Evolutionary conservation across 2,888 invertebrate species (phyloP).

Genomic region (Nephrotoma guestfalica): DNA sequence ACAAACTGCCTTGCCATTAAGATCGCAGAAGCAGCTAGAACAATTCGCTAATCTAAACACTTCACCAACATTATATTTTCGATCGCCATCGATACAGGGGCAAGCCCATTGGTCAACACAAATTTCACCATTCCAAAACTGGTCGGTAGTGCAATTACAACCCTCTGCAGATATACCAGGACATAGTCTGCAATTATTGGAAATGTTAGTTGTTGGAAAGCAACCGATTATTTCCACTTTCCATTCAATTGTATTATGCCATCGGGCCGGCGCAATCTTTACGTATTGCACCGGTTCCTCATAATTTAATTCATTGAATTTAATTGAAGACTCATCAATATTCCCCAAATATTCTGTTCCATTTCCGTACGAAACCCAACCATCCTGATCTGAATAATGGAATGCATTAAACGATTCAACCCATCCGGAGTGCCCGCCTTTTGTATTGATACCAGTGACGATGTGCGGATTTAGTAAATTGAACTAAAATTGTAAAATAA

Average conservation of each 20-base stretch:
- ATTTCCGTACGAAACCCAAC: slow-evolving; percentile 35
- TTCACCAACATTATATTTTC: slow-evolving; percentile 54
- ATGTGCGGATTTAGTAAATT: slow-evolving; percentile 62
- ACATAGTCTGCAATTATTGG: slow-evolving; percentile 27
- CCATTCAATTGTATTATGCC: slow-evolving; percentile 59
- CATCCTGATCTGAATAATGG: slow-evolving; percentile 54
- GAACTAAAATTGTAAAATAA: slow-evolving; percentile 32
- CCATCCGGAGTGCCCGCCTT: slow-evolving; percentile 57
- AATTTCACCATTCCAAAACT: slow-evolving; percentile 57
- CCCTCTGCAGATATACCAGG: slow-evolving; percentile 33
- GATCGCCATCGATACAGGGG: slow-evolving; percentile 51
- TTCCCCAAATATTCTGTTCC: slow-evolving; percentile 47
- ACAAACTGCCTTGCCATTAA: slow-evolving; percentile 59
- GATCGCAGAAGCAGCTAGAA: slow-evolving; percentile 61
- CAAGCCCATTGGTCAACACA: slow-evolving; percentile 61
- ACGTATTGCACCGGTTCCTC: slow-evolving; percentile 58
- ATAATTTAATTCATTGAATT: slow-evolving; percentile 49
- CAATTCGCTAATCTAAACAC: slow-evolving; percentile 58
- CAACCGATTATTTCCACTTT: slow-evolving; percentile 67
- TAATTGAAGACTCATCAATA: slow-evolving; percentile 44
- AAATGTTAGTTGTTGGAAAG: slow-evolving; percentile 40
- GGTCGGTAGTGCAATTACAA: slow-evolving; percentile 39
- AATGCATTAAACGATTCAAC: slow-evolving; percentile 57
- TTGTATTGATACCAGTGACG: slow-evolving; percentile 62
- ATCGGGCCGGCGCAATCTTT: slow-evolving; percentile 56